Conservation (phyloP, 2,888 invertebrate species). For the Rhagophthalmus giganteus region DNA sequence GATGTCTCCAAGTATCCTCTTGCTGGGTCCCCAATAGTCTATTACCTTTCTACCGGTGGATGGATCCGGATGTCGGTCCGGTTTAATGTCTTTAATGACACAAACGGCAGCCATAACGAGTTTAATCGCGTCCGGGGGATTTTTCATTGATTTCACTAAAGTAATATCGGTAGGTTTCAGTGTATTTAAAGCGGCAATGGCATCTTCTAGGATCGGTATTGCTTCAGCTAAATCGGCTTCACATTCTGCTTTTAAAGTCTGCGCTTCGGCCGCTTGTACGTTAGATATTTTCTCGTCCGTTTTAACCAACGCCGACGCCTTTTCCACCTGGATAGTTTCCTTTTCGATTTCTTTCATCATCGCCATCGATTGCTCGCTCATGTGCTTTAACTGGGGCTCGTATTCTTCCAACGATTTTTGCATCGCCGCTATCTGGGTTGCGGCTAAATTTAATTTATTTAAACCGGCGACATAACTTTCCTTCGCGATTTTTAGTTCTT, state of each 20-base stretch:
- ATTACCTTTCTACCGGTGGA: conserved; percentile 68
- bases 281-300: conserved; percentile 88
- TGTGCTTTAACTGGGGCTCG: conserved; percentile 73
- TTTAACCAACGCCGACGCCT: conserved; percentile 76
- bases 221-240: conserved; percentile 90
- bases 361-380: conserved; percentile 71
- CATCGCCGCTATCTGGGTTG: conserved; percentile 76
- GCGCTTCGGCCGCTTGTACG: conserved; percentile 81
- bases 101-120: conserved; percentile 90
- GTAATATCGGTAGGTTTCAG: conserved; percentile 84
- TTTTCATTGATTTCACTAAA: conserved; percentile 86
- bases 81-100: conserved; percentile 78
- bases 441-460: conserved; percentile 77
- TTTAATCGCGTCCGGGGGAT: conserved; percentile 80
- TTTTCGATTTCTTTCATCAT: conserved; percentile 77
- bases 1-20: conserved; percentile 79
- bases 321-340: conserved; percentile 77
- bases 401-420: conserved; percentile 72
- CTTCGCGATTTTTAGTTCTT: conserved; percentile 72
- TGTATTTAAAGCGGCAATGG: conserved; percentile 76
- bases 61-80: conserved; percentile 76
- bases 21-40: conserved; percentile 86
- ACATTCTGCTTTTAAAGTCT: conserved; percentile 84
- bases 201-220: conserved; percentile 78
- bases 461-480: conserved; percentile 63